Evolutionary conservation across 92 coral and sea anemone species (phyloP), one percentile per base, ranked within the genome.

Genomic region (Ricordea florida): DNA sequence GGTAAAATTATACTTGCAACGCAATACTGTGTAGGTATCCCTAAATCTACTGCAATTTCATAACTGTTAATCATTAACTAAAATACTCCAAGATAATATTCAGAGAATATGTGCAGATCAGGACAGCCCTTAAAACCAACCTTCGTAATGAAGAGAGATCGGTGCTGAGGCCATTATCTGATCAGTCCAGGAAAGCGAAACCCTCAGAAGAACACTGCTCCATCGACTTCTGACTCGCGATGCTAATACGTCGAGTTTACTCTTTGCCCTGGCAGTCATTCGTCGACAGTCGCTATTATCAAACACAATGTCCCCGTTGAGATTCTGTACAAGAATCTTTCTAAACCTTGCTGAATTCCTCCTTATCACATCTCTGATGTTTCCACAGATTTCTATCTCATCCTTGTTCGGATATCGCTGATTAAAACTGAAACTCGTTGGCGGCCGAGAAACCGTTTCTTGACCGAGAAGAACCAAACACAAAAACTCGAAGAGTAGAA

Each of bases 261-360:
- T 94, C 52, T 92, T 94, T 18, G 96, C 88, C 28, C 97, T 64
- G 1, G 98, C 92, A 2, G 97, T 88, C 92, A 92, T 94, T 25
- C 96, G 90, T 10, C 96, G 80, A 21, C 90, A 84, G 35, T 94
- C 97, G 5, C 92, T 97, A 49, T 89, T 83, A 5, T 41, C 41
- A 64, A 88, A 94, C 9, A 10, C 59, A n/a, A 82, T 76, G 0
- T 83, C 85, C 2, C 83, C 15, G 88, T 92, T 89, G 0, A 92
- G 82, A 26, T 92, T 94, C 22, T 96, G 87, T 21, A 94, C 94
- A 5, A 94, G 70, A 53, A 94, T 94, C 51, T 89, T 93, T 24
- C 90, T 76, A 29, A 85, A 94, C 9, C 98, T 78, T 3, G 93
- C 96, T 0, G 98, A 92, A 43, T 94, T 82, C 10, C 98, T 86